Evolutionary conservation across 2,113 vertebrate species (phyloP).

Genomic region (Malurus elegans): DNA sequence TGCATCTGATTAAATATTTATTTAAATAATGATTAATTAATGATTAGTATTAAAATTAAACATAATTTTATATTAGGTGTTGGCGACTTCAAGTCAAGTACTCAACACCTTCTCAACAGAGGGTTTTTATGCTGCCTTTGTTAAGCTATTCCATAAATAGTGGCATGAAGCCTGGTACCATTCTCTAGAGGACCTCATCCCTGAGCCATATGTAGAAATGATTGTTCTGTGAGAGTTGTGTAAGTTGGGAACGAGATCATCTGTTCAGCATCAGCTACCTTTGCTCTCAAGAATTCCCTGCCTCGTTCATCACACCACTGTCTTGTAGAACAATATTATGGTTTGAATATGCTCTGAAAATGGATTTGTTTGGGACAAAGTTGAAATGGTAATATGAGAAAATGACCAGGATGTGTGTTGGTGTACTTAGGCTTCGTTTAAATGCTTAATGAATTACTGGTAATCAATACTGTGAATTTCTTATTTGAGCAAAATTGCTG

Average conservation of each 20-base stretch:
- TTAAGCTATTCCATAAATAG: background rate
- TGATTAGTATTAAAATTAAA: background rate
- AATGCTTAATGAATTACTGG: background rate
- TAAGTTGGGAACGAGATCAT: background rate
- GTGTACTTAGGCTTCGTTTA: background rate
- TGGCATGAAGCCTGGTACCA: background rate
- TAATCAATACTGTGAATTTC: background rate
- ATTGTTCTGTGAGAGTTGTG: background rate
- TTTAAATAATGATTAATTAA: background rate
- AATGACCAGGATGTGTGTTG: background rate
- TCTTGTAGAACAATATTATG: background rate
- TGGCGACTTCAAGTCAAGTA: background rate
- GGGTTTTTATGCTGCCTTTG: background rate
- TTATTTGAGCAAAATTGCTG: background rate
- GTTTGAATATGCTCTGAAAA: background rate
- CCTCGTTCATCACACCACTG: background rate
- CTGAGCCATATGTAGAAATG: fast-evolving
- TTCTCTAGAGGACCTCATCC: background rate
- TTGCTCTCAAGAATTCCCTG: background rate
- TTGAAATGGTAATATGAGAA: background rate
- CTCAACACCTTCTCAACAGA: background rate
- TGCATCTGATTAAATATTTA: background rate
- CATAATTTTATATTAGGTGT: background rate
- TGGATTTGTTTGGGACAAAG: background rate
- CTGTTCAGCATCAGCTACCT: background rate